Evolutionary conservation across 2,888 invertebrate species (phyloP).

Genomic region (Leptura quadrifasciata): DNA sequence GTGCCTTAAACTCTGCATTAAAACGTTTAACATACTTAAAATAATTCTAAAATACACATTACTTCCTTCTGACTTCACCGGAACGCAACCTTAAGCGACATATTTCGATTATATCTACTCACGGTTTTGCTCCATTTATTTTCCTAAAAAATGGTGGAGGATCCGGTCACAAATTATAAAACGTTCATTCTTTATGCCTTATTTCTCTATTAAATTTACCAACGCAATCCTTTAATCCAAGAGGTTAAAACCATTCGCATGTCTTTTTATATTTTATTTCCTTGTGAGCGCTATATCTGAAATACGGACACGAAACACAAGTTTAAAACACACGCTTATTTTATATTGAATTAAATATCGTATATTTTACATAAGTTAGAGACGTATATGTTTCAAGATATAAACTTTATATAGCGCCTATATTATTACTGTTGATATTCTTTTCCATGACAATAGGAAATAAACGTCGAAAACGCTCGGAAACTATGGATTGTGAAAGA

Average conservation of each 20-base stretch:
- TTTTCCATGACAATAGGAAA: not conserved
- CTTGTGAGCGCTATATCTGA: not conserved
- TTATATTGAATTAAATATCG: not conserved
- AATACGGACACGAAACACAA: not conserved
- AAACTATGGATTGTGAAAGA: not conserved
- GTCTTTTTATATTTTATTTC: not conserved
- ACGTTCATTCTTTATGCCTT: not conserved
- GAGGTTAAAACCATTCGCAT: not conserved
- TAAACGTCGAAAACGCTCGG: not conserved
- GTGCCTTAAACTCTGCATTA: too few relatives aligned
- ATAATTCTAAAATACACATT: too few relatives aligned
- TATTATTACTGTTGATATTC: not conserved
- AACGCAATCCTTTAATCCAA: not conserved
- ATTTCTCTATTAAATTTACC: not conserved
- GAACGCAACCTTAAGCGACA: too few relatives aligned
- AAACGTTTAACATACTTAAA: too few relatives aligned
- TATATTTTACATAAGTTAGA: conserved; percentile 1
- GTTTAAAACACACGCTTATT: not conserved
- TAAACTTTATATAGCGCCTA: not conserved
- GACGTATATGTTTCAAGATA: not conserved
- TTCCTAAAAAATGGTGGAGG: not conserved
- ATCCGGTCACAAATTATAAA: not conserved
- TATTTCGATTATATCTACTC: too few relatives aligned
- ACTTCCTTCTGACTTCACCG: too few relatives aligned
- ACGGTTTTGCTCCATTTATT: not conserved